Evolutionary conservation across 2,113 vertebrate genomes (phyloP), one percentile per base, ranked within the genome.

Genomic region (Choloepus hoffmanni): DNA sequence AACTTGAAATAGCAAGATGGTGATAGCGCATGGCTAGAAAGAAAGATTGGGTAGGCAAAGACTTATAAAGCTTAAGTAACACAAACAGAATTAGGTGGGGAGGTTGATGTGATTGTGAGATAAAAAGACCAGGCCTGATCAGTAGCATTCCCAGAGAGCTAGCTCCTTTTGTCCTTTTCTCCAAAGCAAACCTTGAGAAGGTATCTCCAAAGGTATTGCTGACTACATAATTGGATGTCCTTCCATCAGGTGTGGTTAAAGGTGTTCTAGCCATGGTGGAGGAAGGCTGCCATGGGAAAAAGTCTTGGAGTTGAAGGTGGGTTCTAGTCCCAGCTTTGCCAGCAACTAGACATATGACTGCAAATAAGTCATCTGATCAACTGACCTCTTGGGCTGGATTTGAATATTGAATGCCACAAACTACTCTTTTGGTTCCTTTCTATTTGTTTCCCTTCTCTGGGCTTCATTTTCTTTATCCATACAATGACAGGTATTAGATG

Each of bases 1-100:
- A 95, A 85, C 88, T 72, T 97, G 63, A 93, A 98, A 96, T 89
- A 96, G 72, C 85, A 60, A 93, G 86, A 26, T 89, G 92, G 96
- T 96, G 93, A 92, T 90, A 43, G 83, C 74, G 45, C 68, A 74
- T 0, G 8, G 78, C 28, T 90, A 62, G 76, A 97, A 95, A 95
- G 72, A 85, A 70, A 95, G 96, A 94, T 26, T 78, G 65, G 92
- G 88, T 67, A 97, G n/a, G 30, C 74, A 97, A 84, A 97, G 92
- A 96, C 93, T 84, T 0, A 87, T 96, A 97, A 96, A 93, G 58
- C 45, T 79, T 77, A 70, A 65, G 26, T 45, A 43, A 73, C 82
- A 86, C 85, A 95, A 93, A 82, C 81, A 92, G 53, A 96, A 95
- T 77, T 83, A 93, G 33, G 36, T 70, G 72, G 21, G 30, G 43